Percentiles rank a stretch among this genome's conserved stretches.
These are phyloP conservation scores for Temnothorax curvispinosus DNA, from an alignment of 1,140 invertebrate genomes.

Conservation along the genomic window DNA sequence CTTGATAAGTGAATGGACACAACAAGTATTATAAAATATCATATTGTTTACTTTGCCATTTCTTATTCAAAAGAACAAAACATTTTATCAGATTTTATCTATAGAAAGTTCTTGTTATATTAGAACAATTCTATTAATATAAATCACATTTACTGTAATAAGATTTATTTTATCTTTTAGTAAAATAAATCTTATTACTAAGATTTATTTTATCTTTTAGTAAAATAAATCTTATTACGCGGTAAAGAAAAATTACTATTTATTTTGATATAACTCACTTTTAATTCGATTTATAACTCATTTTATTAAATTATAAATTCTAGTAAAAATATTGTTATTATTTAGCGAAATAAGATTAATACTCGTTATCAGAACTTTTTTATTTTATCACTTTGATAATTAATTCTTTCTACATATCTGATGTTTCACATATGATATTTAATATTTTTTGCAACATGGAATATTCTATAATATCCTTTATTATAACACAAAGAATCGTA, in stretches of 20 bases:
- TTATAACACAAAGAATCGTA: slow-evolving; percentile 24
- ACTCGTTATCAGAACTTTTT: not conserved
- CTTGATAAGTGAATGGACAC: not conserved
- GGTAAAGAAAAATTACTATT: not conserved
- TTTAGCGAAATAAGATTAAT: not conserved
- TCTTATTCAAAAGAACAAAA: not conserved
- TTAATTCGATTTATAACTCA: not conserved
- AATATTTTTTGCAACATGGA: not conserved
- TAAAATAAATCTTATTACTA: too few relatives aligned
- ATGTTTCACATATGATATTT: slow-evolving; percentile 7
- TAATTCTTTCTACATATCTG: not conserved
- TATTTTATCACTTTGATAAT: slow-evolving; percentile 5
- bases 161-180: not conserved
- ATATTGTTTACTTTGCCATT: not conserved
- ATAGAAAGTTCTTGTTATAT: not conserved
- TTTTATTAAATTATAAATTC: not conserved
- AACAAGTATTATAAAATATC: not conserved
- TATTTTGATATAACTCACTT: not conserved
- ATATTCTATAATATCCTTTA: slow-evolving; percentile 1
- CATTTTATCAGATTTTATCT: not conserved
- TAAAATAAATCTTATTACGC: too few relatives aligned
- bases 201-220: not conserved
- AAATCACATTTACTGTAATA: not conserved
- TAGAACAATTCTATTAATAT: not conserved
- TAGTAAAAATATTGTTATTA: not conserved